Evolutionary conservation across 1,140 invertebrate genomes (phyloP).

Genomic region (Drosophila saltans): DNA sequence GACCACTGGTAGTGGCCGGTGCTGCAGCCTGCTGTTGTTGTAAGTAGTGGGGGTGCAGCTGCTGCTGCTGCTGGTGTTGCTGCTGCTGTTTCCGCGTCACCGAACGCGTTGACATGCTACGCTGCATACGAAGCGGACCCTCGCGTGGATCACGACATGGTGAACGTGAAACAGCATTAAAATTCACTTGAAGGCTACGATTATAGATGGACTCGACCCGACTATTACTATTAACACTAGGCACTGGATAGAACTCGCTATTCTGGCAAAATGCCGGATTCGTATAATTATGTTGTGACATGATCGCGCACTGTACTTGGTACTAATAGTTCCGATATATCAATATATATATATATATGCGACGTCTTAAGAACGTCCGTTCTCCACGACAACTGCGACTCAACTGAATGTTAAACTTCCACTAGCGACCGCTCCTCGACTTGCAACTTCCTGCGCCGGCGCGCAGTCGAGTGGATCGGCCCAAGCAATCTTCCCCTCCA

Average conservation of each 20-base stretch:
- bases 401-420: conserved; percentile 54
- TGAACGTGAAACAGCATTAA: conserved; percentile 72
- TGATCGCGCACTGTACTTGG: conserved; percentile 63
- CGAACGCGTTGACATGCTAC: conserved; percentile 81
- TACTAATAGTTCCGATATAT: not conserved
- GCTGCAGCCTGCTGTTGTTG: conserved; percentile 48
- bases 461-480: conserved; percentile 75
- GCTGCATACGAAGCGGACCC: conserved; percentile 81
- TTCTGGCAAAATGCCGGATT: conserved; percentile 91
- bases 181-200: conserved; percentile 69
- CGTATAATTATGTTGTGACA: conserved; percentile 86
- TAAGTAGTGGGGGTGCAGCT: conserved; percentile 46
- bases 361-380: conserved; percentile 8
- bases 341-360: not conserved
- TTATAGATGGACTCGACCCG: conserved; percentile 75
- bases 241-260: conserved; percentile 86
- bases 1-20: conserved; percentile 56
- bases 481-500: conserved; percentile 40
- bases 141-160: conserved; percentile 68
- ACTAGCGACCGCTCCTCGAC: conserved; percentile 53
- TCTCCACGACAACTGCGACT: conserved; percentile 59
- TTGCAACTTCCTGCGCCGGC: conserved; percentile 72
- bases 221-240: conserved; percentile 43
- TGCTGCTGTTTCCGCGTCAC: conserved; percentile 67
- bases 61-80: conserved; percentile 47